Base-by-base conservation (phyloP, 2,888 invertebrate genomes). In the Habrosyne pyritoides region DNA sequence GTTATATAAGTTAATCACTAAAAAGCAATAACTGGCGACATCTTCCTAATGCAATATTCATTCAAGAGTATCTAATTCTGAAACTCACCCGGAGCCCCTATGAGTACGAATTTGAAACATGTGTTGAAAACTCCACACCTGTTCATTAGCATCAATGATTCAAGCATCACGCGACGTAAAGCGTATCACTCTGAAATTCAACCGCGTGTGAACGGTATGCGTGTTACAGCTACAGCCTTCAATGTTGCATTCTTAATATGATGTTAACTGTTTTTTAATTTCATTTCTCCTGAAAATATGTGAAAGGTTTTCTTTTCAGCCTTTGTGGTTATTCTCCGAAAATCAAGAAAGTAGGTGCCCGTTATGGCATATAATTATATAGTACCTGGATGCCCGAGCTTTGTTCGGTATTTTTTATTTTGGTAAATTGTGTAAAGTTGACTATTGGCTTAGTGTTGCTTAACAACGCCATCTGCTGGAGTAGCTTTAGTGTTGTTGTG, bases 1-100 rank as follows among this genome's bases (percentile, higher is more conserved):
- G 36, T 52, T 36, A 36, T 36, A 22, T 52, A 24, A 52, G 22
- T 52, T 52, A 12, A 22, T 52, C 36, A 52, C 8, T 36, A 36
- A 42, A 36, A 30, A 53, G 10, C 14, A 46, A 2, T 14, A 6
- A 36, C 24, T 5, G 1, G 14, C n/a, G 1, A 6, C n/a, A n/a
- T 36, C n/a, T 36, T 14, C 36, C 8, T 36, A 33, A 33, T 33
- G 10, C 7, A 33, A 18, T 14, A 42, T 18, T 33, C n/a, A 42
- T 42, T 42, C n/a, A 18, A 42, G 42, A 36, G 4, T 18, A 42
- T 36, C 36, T 42, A 36, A 36, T 42, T 42, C 18, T 42, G 42
- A 18, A 42, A 18, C 42, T 42, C 42, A 42, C 18, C 18, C 42
- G 6, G 8, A 18, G 18, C 42, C 18, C 42, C 18, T 18, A 42